These are phyloP conservation scores for Diarsia mendica DNA, from an alignment of 2,888 invertebrate genomes.

Conservation along the genomic window DNA sequence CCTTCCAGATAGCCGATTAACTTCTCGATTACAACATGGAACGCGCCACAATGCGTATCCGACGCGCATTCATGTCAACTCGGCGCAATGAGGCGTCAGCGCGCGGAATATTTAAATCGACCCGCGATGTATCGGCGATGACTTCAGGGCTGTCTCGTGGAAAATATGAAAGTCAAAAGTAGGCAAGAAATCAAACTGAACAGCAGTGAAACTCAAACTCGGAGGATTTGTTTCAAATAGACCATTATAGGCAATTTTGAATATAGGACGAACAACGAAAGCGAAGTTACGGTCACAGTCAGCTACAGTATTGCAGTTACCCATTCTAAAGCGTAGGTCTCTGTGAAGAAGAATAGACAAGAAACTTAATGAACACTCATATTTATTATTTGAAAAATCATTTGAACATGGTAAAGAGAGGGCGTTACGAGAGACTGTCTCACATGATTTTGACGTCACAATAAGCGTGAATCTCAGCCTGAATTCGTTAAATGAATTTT, in stretches of 20 bases:
- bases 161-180: too few relatives aligned
- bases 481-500: neutral
- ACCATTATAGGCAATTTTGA: too few relatives aligned
- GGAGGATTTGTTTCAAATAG: too few relatives aligned
- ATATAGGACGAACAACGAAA: too few relatives aligned
- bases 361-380: too few relatives aligned
- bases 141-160: constrained; percentile 32
- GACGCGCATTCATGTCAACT: constrained; percentile 55
- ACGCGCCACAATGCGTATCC: constrained; percentile 53
- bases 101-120: constrained; percentile 65
- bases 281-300: too few relatives aligned
- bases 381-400: too few relatives aligned
- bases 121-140: constrained; percentile 44
- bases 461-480: neutral
- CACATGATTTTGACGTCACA: neutral
- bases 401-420: neutral
- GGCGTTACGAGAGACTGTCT: neutral
- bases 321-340: too few relatives aligned
- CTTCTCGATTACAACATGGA: constrained; percentile 63
- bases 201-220: too few relatives aligned
- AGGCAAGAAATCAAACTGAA: too few relatives aligned
- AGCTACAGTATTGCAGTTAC: too few relatives aligned
- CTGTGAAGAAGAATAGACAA: too few relatives aligned
- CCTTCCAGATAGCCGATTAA: constrained; percentile 63
- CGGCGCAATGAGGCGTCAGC: constrained; percentile 63